Evolutionary conservation across 2,113 vertebrate genomes (phyloP).

Genomic region (Cottus gobio): DNA sequence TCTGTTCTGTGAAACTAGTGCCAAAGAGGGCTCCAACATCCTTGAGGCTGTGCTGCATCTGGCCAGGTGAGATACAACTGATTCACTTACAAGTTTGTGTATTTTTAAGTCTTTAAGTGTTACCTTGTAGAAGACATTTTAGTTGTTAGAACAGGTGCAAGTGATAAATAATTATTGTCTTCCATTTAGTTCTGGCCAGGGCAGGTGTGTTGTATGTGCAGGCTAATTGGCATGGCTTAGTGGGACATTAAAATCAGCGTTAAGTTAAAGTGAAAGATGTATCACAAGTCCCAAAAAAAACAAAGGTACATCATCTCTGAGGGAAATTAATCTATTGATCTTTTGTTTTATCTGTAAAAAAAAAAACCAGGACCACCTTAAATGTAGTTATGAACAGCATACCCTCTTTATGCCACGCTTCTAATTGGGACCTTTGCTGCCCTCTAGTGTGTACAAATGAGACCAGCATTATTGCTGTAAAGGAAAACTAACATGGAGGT

Average conservation of each 20-base stretch:
- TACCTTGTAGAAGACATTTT: not conserved
- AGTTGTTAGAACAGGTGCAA: not conserved
- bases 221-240: not conserved
- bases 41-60: conserved; percentile 94
- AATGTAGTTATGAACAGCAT: not conserved
- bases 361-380: not conserved
- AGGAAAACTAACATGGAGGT: not conserved
- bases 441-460: conserved; percentile 24
- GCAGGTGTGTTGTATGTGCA: not conserved
- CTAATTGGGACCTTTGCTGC: conserved; percentile 16
- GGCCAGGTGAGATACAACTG: conserved; percentile 85
- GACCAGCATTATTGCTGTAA: not conserved
- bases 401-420: not conserved
- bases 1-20: conserved; percentile 94
- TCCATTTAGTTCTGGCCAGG: not conserved
- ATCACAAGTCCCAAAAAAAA: not conserved
- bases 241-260: not conserved
- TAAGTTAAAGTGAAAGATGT: not conserved
- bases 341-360: not conserved
- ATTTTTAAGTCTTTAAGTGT: not conserved
- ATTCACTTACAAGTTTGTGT: not conserved
- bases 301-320: not conserved
- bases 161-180: not conserved
- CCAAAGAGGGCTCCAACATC: conserved; percentile 92
- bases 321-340: not conserved